Conservation (phyloP, 2,113 vertebrate genomes). For the Myanophis thanlyinensis region DNA sequence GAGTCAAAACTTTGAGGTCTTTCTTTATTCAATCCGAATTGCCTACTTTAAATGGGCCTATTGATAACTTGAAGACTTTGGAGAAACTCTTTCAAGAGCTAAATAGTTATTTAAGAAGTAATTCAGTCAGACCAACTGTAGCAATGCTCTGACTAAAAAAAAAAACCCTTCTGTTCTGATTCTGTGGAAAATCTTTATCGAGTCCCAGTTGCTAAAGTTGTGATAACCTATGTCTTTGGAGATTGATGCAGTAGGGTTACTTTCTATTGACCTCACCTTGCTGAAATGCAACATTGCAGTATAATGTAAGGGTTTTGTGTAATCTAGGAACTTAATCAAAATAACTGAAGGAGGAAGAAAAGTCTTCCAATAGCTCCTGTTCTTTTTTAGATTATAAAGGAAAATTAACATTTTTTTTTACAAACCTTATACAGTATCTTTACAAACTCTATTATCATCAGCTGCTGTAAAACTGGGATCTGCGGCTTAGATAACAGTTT, state of each 20-base stretch:
- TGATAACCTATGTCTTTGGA: not conserved
- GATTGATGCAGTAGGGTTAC: not conserved
- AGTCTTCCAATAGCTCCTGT: not conserved
- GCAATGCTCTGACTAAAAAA: not conserved
- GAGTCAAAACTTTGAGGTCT: not conserved
- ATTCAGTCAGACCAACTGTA: not conserved
- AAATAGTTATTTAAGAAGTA: not conserved
- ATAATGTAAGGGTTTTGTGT: not conserved
- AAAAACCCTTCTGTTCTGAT: not conserved
- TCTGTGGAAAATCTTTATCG: not conserved
- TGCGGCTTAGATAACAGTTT: not conserved
- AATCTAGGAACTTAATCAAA: not conserved
- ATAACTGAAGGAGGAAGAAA: not conserved
- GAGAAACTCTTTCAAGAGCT: not conserved
- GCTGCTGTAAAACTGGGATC: not conserved
- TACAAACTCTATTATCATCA: not conserved
- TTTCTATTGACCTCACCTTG: not conserved
- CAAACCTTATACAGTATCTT: not conserved
- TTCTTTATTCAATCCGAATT: not conserved
- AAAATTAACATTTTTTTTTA: not conserved
- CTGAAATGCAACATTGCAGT: not conserved
- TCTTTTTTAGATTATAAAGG: not conserved
- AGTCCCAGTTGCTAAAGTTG: not conserved
- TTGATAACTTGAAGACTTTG: not conserved
- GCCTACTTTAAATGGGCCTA: not conserved